Conservation (phyloP, 2,797 vertebrate species). For the Prunella strophiata region DNA sequence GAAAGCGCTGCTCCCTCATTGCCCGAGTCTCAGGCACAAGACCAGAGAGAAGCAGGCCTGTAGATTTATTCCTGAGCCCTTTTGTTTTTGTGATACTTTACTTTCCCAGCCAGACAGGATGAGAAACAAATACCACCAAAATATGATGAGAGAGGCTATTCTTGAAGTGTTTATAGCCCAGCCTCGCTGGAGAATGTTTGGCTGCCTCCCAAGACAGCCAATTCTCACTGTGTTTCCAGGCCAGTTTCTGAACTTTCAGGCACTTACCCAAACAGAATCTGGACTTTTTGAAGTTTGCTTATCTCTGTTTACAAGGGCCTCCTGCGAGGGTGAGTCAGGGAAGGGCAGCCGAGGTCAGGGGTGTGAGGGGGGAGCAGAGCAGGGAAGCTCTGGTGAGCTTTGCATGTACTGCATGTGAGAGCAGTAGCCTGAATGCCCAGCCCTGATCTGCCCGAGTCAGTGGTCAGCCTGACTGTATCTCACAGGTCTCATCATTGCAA, state of each 20-base stretch:
- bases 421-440: fast-evolving
- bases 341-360: constrained; percentile 32
- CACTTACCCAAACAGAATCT: constrained; percentile 50
- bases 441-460: fast-evolving
- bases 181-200: constrained; percentile 49
- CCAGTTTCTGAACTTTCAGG: constrained; percentile 52
- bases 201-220: constrained; percentile 26
- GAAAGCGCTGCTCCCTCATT: fast-evolving
- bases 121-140: constrained; percentile 61
- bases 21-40: not conserved
- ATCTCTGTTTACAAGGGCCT: constrained; percentile 49
- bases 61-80: constrained; percentile 20
- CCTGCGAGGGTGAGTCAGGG: not conserved
- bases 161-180: constrained; percentile 67
- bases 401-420: not conserved
- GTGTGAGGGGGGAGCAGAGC: not conserved
- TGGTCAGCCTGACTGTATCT: not conserved
- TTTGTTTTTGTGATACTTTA: constrained; percentile 41
- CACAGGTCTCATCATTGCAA: not conserved
- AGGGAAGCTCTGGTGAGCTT: not conserved
- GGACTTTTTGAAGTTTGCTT: constrained; percentile 61
- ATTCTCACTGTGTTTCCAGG: constrained; percentile 49
- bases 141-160: constrained; percentile 51
- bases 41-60: not conserved
- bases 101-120: constrained; percentile 62